Conservation (phyloP, 2,888 invertebrate species). For the Stenotaenia linearis region DNA sequence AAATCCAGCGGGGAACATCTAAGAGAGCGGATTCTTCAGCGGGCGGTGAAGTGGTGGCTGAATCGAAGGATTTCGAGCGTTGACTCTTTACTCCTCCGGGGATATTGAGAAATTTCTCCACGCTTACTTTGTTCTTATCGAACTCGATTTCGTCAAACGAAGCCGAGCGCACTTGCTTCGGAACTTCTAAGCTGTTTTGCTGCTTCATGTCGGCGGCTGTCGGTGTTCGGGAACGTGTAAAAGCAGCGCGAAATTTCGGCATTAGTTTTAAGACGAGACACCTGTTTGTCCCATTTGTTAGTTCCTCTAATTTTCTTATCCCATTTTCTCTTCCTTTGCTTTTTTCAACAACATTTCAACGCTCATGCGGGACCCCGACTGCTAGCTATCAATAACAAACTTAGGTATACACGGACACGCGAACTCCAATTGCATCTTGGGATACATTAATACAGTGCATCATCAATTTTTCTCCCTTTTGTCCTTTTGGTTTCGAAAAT, state of each 20-base stretch:
- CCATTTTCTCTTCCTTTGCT: background rate
- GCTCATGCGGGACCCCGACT: background rate
- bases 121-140: slow-evolving; percentile 45
- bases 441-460: background rate
- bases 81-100: slow-evolving; percentile 50
- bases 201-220: slow-evolving; percentile 87
- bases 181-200: slow-evolving; percentile 83
- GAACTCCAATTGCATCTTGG: background rate
- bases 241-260: slow-evolving; percentile 68
- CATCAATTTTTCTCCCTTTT: background rate
- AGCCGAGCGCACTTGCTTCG: slow-evolving; percentile 81
- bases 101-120: slow-evolving; percentile 57
- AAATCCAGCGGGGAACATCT: slow-evolving; percentile 29
- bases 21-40: background rate
- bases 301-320: background rate
- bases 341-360: background rate
- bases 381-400: background rate
- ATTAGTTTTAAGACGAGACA: slow-evolving; percentile 20
- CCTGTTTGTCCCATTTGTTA: background rate
- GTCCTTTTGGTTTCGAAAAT: background rate
- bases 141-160: slow-evolving; percentile 85
- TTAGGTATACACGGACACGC: background rate
- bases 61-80: slow-evolving; percentile 74
- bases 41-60: slow-evolving; percentile 42
- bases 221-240: slow-evolving; percentile 79